A percentile compares a stretch with the other conserved stretches of the same genome.
Evolutionary conservation across 2,888 invertebrate genomes (phyloP).

Genomic region (Limnephilus marmoratus): DNA sequence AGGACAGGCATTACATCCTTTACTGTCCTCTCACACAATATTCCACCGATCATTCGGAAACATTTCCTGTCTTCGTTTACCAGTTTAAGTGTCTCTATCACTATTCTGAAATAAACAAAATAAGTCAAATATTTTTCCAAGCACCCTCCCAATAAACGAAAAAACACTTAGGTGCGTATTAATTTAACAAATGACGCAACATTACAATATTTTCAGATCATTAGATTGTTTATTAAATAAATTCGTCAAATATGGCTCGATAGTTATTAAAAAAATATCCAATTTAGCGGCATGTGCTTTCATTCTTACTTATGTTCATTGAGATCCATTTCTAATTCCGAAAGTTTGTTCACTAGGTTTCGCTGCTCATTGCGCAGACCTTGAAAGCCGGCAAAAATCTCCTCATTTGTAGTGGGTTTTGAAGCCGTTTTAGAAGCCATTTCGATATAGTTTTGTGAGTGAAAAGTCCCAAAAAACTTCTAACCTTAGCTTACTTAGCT

Average conservation of each 20-base stretch:
- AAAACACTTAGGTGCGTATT: neutral
- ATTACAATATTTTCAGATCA: neutral
- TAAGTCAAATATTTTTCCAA: neutral
- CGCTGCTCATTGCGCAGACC: constrained; percentile 91
- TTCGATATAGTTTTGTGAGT: constrained; percentile 66
- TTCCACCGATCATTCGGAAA: constrained; percentile 95
- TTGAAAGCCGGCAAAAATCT: constrained; percentile 93
- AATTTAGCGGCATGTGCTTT: constrained; percentile 52
- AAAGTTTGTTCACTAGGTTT: constrained; percentile 89
- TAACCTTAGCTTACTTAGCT: constrained; percentile 61
- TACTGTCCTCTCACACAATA: constrained; percentile 94
- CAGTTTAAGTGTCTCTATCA: constrained; percentile 93
- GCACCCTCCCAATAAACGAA: neutral
- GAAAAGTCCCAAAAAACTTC: neutral
- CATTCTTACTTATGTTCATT: constrained; percentile 94
- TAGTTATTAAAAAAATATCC: neutral
- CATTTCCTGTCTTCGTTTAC: constrained; percentile 92
- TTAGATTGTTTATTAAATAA: neutral
- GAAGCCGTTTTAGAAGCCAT: constrained; percentile 72
- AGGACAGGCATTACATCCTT: constrained; percentile 93
- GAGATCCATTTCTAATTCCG: constrained; percentile 94
- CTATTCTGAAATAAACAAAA: constrained; percentile 82
- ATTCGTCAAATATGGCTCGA: neutral
- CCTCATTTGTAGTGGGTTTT: constrained; percentile 80
- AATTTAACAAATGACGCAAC: neutral